phyloP scores from a whole-genome alignment of 2,113 vertebrate genomes.

The Arizona elegans region DNA sequence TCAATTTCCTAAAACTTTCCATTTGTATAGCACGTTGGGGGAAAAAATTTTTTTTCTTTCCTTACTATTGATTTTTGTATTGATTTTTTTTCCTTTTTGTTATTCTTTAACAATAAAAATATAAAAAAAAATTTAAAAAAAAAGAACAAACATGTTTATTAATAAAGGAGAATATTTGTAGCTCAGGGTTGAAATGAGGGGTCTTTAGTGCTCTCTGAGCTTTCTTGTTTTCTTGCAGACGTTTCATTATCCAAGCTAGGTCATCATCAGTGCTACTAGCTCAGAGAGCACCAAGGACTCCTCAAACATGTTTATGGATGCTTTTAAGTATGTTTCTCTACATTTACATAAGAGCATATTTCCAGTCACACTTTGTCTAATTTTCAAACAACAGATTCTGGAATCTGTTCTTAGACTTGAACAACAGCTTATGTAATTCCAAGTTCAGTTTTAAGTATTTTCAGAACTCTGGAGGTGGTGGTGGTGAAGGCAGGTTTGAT shows the following conservation, averaged over 20 bases:
- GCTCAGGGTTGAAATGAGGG: not conserved
- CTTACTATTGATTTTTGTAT: no score
- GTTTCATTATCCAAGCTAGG: not conserved
- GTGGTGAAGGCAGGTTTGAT: not conserved
- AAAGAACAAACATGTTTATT: not conserved
- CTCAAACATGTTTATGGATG: not conserved
- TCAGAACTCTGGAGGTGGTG: not conserved
- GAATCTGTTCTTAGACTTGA: conserved; percentile 34
- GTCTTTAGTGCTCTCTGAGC: not conserved
- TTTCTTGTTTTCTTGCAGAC: not conserved
- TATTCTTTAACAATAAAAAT: no score
- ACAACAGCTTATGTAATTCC: conserved; percentile 33
- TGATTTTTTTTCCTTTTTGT: no score
- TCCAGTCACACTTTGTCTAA: conserved; percentile 28
- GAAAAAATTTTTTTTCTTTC: no score
- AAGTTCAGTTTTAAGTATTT: not conserved
- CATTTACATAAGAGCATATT: not conserved
- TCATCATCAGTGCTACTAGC: not conserved
- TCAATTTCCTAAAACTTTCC: no score
- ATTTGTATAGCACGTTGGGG: no score
- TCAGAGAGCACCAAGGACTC: not conserved
- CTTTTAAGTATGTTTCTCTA: conserved; percentile 23
- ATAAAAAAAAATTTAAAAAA: no score
- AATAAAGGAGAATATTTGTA: not conserved
- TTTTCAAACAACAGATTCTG: conserved; percentile 38